These are phyloP conservation scores for Eurois occulta DNA, from an alignment of 2,888 invertebrate genomes.

Conservation along the genomic window DNA sequence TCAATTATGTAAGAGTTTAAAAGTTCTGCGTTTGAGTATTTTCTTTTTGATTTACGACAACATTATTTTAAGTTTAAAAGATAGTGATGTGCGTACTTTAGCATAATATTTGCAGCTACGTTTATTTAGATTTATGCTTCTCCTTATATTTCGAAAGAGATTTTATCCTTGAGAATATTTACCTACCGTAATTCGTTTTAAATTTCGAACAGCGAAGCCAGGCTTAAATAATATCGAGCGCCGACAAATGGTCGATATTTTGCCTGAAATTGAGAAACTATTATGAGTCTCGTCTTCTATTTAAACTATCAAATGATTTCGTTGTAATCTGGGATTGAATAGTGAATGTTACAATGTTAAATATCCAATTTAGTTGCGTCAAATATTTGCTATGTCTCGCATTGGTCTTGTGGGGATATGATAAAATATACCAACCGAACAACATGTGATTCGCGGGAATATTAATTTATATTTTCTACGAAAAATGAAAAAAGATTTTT, in stretches of 20 bases:
- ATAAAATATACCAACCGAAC: neutral
- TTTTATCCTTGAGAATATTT: conserved; percentile 29
- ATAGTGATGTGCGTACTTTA: conserved; percentile 7
- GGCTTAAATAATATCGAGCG: conserved; percentile 12
- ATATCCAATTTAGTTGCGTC: conserved; percentile 23
- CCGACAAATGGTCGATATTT: conserved; percentile 23
- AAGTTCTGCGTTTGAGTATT: conserved; percentile 21
- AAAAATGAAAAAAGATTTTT: neutral
- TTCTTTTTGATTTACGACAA: conserved; percentile 35
- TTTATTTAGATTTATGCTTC: conserved; percentile 41
- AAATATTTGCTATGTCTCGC: conserved; percentile 32
- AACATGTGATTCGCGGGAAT: neutral
- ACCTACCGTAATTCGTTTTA: conserved; percentile 27
- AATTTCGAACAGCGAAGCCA: conserved; percentile 29
- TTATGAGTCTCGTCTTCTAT: conserved; percentile 6
- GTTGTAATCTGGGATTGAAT: conserved; percentile 22
- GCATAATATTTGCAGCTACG: conserved; percentile 22
- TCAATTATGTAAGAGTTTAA: conserved; percentile 58
- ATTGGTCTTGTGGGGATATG: neutral
- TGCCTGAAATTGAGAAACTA: conserved; percentile 21
- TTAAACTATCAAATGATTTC: conserved; percentile 19
- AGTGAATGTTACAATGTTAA: conserved; percentile 32
- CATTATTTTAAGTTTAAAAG: conserved; percentile 23
- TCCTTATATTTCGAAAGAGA: conserved; percentile 34
- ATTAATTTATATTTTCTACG: neutral